These are phyloP conservation scores for Tangara arthus DNA, from an alignment of 2,797 vertebrate species.

Conservation along the genomic window DNA sequence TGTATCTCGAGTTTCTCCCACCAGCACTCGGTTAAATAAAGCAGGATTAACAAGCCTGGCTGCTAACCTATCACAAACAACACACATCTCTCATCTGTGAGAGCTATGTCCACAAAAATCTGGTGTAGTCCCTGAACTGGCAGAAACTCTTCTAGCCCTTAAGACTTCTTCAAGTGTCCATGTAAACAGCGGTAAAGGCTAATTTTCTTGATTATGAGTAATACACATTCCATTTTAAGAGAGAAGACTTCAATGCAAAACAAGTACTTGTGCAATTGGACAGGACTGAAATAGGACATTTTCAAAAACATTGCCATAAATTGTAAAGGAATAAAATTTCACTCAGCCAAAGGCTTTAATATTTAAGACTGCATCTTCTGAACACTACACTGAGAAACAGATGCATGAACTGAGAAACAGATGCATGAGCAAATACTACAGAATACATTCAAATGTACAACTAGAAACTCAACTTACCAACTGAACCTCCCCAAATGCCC, in stretches of 20 bases:
- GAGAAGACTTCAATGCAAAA: neutral
- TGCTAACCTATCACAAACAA: neutral
- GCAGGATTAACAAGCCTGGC: neutral
- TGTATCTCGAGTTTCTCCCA: neutral
- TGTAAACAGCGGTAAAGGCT: neutral
- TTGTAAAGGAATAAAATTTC: neutral
- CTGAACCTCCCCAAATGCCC: conserved; percentile 98
- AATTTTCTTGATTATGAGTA: neutral
- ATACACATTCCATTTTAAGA: neutral
- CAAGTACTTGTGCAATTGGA: neutral
- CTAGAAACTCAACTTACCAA: conserved; percentile 80
- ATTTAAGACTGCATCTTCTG: neutral
- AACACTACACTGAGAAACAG: neutral
- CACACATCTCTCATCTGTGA: neutral
- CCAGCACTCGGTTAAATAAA: neutral
- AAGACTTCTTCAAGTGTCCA: neutral
- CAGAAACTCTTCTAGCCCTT: neutral
- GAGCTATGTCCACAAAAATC: neutral
- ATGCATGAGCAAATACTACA: neutral
- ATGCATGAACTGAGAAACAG: neutral
- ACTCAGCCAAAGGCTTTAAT: neutral
- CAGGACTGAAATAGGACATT: neutral
- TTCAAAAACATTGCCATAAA: neutral
- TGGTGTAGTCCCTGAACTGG: neutral
- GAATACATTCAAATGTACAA: neutral